Base-by-base conservation (phyloP, 1,140 invertebrate species). In the Paraescarpia echinospica region DNA sequence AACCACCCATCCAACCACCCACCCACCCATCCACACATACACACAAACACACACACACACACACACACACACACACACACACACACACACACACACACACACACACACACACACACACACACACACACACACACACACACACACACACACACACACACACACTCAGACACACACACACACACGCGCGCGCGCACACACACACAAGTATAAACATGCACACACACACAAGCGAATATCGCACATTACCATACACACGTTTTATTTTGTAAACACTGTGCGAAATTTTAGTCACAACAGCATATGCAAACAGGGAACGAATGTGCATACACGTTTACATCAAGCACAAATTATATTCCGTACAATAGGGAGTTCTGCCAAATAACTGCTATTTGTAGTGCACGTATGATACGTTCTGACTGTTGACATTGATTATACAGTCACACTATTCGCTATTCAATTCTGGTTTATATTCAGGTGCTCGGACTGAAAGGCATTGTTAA, bases 401-500 rank as follows among this genome's bases (percentile, higher is more conserved):
- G 2, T 22, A 77, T 31, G 22, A 27, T 2, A 77, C 59, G 59
- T 18, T 77, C 12, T 77, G 8, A 18, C 18, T 51, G 9, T 77
- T 77, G 59, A 22, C 27, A 27, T 27, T 77, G 12, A 27, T 77
- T 77, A 31, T 77, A n/a, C n/a, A n/a, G n/a, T n/a, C 22, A 18
- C 59, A 27, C 12, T 18, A 77, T 18, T 77, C 41, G 41, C 41
- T 41, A 41, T 6, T 41, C 41, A 6, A 4, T 4, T 12, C 18
- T 77, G 59, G 2, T 31, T 77, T 33, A n/a, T 90, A 35, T 90
- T 33, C 90, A 90, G 90, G 90, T 90, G 27, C 34, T 90, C 34
- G 90, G 90, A 12, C 35, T 90, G 35, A 35, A 34, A 35, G 90
- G 90, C 35, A 90, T 90, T 90, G 90, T 90, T 9, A 34, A 90